Percentiles rank a stretch among this genome's conserved stretches.
Evolutionary conservation across 2,888 invertebrate genomes (phyloP).

Genomic region (Lochmaea capreae): DNA sequence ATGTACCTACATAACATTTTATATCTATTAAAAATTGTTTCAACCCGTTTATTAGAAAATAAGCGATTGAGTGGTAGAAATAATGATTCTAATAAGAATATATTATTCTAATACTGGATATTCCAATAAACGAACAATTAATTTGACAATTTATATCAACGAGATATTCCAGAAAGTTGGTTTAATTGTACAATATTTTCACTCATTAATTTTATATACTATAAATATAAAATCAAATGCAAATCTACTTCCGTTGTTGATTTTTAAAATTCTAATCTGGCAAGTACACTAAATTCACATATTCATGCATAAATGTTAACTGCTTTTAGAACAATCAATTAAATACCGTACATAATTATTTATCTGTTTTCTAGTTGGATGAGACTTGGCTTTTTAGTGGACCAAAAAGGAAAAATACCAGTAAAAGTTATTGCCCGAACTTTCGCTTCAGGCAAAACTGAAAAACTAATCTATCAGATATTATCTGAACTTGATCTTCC

Average conservation of each 20-base stretch:
- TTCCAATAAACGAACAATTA: too few species aligned
- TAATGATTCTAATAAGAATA: too few species aligned
- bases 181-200: too few species aligned
- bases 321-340: background rate
- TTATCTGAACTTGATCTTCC: slow-evolving; percentile 93
- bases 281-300: background rate
- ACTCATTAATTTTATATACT: background rate
- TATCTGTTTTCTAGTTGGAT: slow-evolving; percentile 84
- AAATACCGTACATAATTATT: background rate
- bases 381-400: slow-evolving; percentile 93
- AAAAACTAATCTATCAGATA: slow-evolving; percentile 97
- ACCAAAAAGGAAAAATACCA: slow-evolving; percentile 95
- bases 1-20: too few species aligned
- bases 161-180: too few species aligned
- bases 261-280: too few species aligned
- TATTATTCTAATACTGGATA: too few species aligned
- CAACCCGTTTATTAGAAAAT: too few species aligned
- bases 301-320: background rate
- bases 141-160: too few species aligned
- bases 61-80: too few species aligned
- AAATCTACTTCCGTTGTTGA: background rate
- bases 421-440: slow-evolving; percentile 96
- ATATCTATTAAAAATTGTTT: too few species aligned
- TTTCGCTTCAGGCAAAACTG: slow-evolving; percentile 99
- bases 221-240: background rate